Conservation (phyloP, 2,113 vertebrate species). For the Alouatta palliata region DNA sequence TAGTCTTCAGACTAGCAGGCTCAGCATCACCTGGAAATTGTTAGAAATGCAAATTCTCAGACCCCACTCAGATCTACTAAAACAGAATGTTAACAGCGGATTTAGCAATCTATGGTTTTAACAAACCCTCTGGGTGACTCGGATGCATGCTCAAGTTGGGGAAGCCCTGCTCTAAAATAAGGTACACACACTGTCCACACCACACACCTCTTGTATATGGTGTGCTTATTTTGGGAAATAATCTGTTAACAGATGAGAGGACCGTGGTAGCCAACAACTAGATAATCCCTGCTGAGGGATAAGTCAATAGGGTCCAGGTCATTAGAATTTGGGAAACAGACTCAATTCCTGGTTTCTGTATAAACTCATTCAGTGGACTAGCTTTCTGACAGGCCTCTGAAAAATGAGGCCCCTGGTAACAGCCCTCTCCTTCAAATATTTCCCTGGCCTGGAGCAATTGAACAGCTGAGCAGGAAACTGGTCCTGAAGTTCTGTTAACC, state of each 20-base stretch:
- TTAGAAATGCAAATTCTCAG: not conserved
- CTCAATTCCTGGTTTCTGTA: not conserved
- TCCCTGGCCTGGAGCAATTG: constrained; percentile 61
- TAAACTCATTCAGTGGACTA: not conserved
- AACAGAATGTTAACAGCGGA: not conserved
- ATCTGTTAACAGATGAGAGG: not conserved
- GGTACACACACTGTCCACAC: not conserved
- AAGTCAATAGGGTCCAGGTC: not conserved
- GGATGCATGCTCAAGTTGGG: not conserved
- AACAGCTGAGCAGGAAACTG: constrained; percentile 35
- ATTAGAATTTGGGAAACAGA: constrained; percentile 37
- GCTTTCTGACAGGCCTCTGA: constrained; percentile 68
- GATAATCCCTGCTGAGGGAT: constrained; percentile 24
- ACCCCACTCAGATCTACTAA: not conserved
- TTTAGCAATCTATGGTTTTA: not conserved
- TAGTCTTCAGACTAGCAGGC: not conserved
- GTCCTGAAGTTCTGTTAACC: constrained; percentile 64
- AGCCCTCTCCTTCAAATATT: not conserved
- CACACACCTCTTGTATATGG: not conserved
- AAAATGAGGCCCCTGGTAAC: constrained; percentile 54
- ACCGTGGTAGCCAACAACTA: not conserved
- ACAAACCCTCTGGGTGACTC: not conserved
- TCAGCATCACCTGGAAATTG: not conserved
- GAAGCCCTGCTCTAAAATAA: not conserved
- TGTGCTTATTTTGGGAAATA: not conserved